Evolutionary conservation across 1,140 invertebrate genomes (phyloP).

Genomic region (Halictus rubicundus): DNA sequence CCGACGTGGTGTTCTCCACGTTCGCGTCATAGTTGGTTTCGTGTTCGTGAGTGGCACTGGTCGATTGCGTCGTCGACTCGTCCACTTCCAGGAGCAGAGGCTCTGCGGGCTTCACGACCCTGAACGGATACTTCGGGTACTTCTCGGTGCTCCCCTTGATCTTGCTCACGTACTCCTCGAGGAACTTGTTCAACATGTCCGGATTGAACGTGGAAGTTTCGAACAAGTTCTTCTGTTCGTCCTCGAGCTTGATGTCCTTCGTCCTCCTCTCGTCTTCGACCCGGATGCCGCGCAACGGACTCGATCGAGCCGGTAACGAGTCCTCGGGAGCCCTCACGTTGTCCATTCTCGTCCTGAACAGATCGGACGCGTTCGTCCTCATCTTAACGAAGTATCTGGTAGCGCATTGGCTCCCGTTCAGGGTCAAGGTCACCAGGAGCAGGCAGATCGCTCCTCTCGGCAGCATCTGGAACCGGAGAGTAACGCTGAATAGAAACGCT

Average conservation of each 20-base stretch:
- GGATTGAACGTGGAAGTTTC: slow-evolving; percentile 78
- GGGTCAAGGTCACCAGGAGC: slow-evolving; percentile 58
- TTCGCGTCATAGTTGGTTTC: slow-evolving; percentile 72
- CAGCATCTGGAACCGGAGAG: slow-evolving; percentile 67
- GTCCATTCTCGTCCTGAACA: slow-evolving; percentile 55
- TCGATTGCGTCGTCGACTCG: slow-evolving; percentile 73
- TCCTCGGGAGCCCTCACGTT: slow-evolving; percentile 43
- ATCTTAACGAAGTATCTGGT: slow-evolving; percentile 65
- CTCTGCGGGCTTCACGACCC: slow-evolving; percentile 77
- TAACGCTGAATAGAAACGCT: not conserved
- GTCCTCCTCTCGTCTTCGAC: slow-evolving; percentile 47
- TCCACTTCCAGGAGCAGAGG: slow-evolving; percentile 76
- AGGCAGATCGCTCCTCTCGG: slow-evolving; percentile 61
- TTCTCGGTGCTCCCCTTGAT: slow-evolving; percentile 77
- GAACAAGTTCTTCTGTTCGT: slow-evolving; percentile 65
- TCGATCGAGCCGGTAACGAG: slow-evolving; percentile 47
- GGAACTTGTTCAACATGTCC: slow-evolving; percentile 82
- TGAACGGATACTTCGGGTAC: slow-evolving; percentile 76
- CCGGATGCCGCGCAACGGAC: slow-evolving; percentile 40
- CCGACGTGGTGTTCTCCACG: slow-evolving; percentile 57
- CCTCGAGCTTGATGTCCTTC: slow-evolving; percentile 42
- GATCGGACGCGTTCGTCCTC: slow-evolving; percentile 55
- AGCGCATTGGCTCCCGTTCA: slow-evolving; percentile 49
- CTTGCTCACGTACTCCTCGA: slow-evolving; percentile 83
- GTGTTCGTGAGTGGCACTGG: slow-evolving; percentile 63